Conservation (phyloP, 2,113 vertebrate species). For the Chascanopsetta lugubris region DNA sequence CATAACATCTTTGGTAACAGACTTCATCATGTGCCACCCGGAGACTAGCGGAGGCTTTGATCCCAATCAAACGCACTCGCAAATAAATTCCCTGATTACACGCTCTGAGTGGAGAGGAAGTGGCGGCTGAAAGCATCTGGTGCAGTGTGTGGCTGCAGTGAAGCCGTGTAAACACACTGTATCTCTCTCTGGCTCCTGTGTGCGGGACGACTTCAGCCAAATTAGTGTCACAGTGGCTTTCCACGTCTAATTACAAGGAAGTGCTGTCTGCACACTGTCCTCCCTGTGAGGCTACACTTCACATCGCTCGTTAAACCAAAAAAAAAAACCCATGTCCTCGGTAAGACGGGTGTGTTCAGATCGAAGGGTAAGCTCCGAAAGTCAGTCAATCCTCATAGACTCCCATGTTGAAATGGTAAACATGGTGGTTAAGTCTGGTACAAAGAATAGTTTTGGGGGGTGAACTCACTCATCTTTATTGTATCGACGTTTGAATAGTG, state of each 20-base stretch:
- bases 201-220: conserved; percentile 9
- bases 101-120: background rate
- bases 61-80: background rate
- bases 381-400: too few species aligned
- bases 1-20: background rate
- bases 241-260: conserved; percentile 37
- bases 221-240: conserved; percentile 34
- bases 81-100: conserved; percentile 8
- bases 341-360: too few species aligned
- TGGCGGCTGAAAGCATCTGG: conserved; percentile 28
- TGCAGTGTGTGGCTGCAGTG: conserved; percentile 21
- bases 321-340: too few species aligned
- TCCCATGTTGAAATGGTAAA: too few species aligned
- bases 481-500: too few species aligned
- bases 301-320: too few species aligned
- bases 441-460: too few species aligned
- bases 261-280: background rate
- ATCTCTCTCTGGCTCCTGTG: conserved; percentile 13
- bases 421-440: too few species aligned
- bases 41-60: background rate
- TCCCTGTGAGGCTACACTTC: conserved; percentile 2
- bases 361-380: too few species aligned
- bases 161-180: conserved; percentile 30
- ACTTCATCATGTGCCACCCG: background rate
- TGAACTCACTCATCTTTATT: too few species aligned